Base-by-base conservation (phyloP, 2,888 invertebrate species). In the Smittia sp. region DNA sequence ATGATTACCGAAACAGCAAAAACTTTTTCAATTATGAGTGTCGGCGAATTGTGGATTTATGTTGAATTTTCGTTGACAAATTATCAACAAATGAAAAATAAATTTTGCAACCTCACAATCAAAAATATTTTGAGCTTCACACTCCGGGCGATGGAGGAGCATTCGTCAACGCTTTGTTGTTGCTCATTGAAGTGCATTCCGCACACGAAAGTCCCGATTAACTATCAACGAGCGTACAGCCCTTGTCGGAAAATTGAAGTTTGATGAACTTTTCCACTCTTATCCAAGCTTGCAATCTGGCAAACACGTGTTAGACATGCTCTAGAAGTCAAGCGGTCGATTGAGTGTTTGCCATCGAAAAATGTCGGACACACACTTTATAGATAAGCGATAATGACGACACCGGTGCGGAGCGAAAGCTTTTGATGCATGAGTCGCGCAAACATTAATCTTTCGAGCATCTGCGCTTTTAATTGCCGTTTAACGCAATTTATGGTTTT, bases 401-500 rank as follows among this genome's bases (percentile, higher is more conserved):
- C 15, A 46, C 46, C 46, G n/a, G 46, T 11, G 46, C 13, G 15
- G 4, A n/a, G 7, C 39, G 15, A 46, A 46, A 2, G 46, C 46
- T 46, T 46, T 46, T 46, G 46, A 58, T 58, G 58, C 22, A 58
- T 22, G 58, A 58, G 58, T 22, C 6, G 46, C 11, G 15, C 46
- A 58, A 58, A 58, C 58, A 58, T 58, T 58, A 58, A 58, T 58
- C 58, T 58, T n/a, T 68, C 20, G 46, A 68, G 46, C 69, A 70
- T 70, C 69, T 70, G 69, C 32, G 24, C 52, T 41, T 67, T 52
- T 70, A 70, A 70, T 70, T 70, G 69, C 25, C 32, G 54, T 25
- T 70, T 70, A 70, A 70, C 52, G 46, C 54, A 39, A 68, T 68
- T 68, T 68, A 68, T 41, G 38, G 20, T 39, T 38, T 46, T 46